These are phyloP conservation scores for Battus philenor DNA, from an alignment of 1,140 invertebrate species.

Conservation along the genomic window DNA sequence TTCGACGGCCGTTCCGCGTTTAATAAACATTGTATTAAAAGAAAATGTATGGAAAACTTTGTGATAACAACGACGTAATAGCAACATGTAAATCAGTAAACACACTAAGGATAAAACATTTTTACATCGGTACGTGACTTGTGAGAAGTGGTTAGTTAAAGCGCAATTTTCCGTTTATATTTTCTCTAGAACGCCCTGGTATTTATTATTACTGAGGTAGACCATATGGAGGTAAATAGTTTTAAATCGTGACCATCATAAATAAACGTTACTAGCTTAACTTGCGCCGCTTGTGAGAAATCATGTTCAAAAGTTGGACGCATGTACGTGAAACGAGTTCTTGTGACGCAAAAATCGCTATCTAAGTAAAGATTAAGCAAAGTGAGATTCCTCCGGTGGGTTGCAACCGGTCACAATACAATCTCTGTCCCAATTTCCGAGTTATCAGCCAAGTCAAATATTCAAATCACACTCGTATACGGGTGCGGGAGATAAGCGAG, in stretches of 20 bases:
- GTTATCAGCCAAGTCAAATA: slow-evolving; percentile 57
- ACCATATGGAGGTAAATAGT: slow-evolving; percentile 12
- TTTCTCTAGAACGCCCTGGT: slow-evolving; percentile 27
- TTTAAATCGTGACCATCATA: slow-evolving; percentile 11
- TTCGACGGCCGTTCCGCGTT: no score
- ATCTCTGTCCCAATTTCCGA: slow-evolving; percentile 51
- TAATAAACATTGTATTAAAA: no score
- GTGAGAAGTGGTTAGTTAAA: no score
- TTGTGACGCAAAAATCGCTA: slow-evolving; percentile 20
- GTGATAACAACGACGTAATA: no score
- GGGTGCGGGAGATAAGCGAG: slow-evolving; percentile 34
- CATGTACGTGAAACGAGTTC: slow-evolving; percentile 14
- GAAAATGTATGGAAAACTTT: no score
- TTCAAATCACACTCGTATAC: slow-evolving; percentile 35
- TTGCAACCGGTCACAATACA: slow-evolving; percentile 31
- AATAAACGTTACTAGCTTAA: background rate
- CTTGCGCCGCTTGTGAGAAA: slow-evolving; percentile 8
- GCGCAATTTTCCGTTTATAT: slow-evolving; percentile 31
- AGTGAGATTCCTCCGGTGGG: slow-evolving; percentile 20
- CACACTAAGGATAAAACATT: no score
- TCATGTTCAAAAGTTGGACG: slow-evolving; percentile 3
- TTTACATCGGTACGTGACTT: no score
- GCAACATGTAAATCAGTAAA: no score
- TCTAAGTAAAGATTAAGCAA: slow-evolving; percentile 29
- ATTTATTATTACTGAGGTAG: background rate